Percentiles rank a stretch among this genome's conserved stretches.
phyloP scores from a whole-genome alignment of 1,140 invertebrate species.

The Metaphire vulgaris region DNA sequence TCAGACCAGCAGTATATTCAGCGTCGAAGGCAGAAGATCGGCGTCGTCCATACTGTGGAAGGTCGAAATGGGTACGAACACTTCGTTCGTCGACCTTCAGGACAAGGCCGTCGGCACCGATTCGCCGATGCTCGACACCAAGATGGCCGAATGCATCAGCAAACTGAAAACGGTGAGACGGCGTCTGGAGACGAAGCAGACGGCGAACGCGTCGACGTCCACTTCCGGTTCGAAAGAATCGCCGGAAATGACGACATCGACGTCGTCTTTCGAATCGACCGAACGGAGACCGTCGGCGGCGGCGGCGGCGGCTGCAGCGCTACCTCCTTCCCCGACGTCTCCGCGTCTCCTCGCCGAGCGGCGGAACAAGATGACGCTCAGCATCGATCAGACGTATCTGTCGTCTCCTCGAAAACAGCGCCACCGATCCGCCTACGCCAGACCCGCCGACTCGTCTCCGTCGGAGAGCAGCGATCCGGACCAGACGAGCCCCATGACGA shows the following conservation, averaged over 20 bases:
- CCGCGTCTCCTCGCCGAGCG: neutral
- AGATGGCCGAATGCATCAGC: conserved; percentile 30
- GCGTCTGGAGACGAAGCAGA: conserved; percentile 19
- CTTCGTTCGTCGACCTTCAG: neutral
- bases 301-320: too few species aligned
- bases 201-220: neutral
- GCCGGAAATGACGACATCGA: neutral
- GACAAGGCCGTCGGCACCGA: conserved; percentile 24
- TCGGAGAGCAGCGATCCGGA: neutral
- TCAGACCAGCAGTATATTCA: neutral
- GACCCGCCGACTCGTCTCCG: neutral
- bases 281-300: neutral
- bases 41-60: neutral
- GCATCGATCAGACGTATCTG: neutral
- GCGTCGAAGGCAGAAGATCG: neutral
- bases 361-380: neutral
- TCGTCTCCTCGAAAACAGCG: neutral
- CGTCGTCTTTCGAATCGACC: neutral
- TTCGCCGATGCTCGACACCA: conserved; percentile 8
- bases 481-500: neutral
- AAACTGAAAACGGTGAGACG: conserved; percentile 29
- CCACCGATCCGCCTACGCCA: neutral
- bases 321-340: too few species aligned
- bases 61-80: conserved; percentile 27
- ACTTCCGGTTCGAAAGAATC: neutral